Conservation (phyloP, 1,140 invertebrate species). For the Leptinotarsa lineolata region DNA sequence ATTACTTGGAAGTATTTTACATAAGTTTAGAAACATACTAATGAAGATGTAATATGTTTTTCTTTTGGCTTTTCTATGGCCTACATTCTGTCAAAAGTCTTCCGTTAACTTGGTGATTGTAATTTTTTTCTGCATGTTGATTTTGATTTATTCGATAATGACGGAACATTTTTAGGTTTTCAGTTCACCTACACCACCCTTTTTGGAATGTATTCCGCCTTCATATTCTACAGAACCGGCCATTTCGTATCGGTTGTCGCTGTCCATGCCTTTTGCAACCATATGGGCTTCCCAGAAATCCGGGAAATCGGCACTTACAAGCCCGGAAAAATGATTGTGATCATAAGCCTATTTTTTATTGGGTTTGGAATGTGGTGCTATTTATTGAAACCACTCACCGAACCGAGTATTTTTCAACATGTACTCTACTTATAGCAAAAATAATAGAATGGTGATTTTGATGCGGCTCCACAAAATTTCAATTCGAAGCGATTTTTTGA, state of each 20-base stretch:
- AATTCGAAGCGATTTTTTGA: too few species aligned
- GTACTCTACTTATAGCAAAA: constrained; percentile 41
- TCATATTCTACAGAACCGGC: constrained; percentile 81
- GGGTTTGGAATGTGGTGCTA: constrained; percentile 80
- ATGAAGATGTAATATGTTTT: too few species aligned
- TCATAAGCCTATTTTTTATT: constrained; percentile 70
- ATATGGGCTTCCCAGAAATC: constrained; percentile 94
- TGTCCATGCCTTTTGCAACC: constrained; percentile 93
- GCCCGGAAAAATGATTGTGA: constrained; percentile 65
- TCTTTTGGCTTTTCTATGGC: too few species aligned
- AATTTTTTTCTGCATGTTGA: too few species aligned
- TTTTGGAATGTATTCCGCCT: constrained; percentile 93
- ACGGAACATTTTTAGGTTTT: constrained; percentile 67
- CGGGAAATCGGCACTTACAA: constrained; percentile 74
- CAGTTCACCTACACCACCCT: constrained; percentile 90
- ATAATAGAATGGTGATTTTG: too few species aligned
- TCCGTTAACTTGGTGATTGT: too few species aligned
- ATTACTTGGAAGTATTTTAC: too few species aligned
- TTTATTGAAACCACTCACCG: constrained; percentile 77
- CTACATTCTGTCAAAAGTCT: too few species aligned
- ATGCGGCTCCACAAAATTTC: too few species aligned
- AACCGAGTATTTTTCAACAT: constrained; percentile 77
- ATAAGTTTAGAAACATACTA: too few species aligned
- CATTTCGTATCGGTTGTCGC: constrained; percentile 87
- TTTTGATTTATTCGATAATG: too few species aligned